A percentile compares a stretch with the other conserved stretches of the same genome.
Evolutionary conservation across 1,140 invertebrate species (phyloP).

Genomic region (Drosophila setifemur): DNA sequence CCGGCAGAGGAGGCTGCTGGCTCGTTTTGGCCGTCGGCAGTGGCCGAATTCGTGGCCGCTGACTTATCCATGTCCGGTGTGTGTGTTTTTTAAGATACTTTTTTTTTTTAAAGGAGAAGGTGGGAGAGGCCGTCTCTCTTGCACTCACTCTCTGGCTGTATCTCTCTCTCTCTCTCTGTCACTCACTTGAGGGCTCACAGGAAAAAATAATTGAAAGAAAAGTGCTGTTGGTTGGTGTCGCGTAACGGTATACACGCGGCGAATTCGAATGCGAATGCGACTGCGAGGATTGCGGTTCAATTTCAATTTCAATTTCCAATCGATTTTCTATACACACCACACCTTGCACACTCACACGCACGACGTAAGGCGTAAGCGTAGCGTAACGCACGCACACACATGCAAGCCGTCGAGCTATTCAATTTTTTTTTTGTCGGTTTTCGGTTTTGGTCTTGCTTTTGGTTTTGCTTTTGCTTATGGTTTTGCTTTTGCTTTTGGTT

Average conservation of each 20-base stretch:
- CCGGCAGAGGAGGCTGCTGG: slow-evolving; percentile 24
- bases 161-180: slow-evolving; percentile 4
- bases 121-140: neutral
- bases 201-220: slow-evolving; percentile 38
- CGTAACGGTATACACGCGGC: slow-evolving; percentile 50
- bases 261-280: slow-evolving; percentile 15
- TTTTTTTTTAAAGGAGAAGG: slow-evolving; percentile 7
- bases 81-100: neutral
- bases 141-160: neutral
- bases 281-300: neutral
- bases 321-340: slow-evolving; percentile 78
- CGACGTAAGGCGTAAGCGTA: slow-evolving; percentile 33
- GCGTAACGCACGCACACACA: slow-evolving; percentile 27
- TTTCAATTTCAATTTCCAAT: slow-evolving; percentile 56
- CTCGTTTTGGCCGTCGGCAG: slow-evolving; percentile 54
- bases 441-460: too few species aligned
- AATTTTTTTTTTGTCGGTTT: neutral
- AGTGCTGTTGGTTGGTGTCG: slow-evolving; percentile 29
- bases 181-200: slow-evolving; percentile 28
- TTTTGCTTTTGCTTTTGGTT: too few species aligned
- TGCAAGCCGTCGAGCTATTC: neutral
- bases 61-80: slow-evolving; percentile 63
- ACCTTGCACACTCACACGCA: slow-evolving; percentile 55
- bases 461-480: too few species aligned
- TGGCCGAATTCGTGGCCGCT: slow-evolving; percentile 62